Percentiles rank a stretch among this genome's conserved stretches.
Conservation (phyloP, 2,888 invertebrate species). For the Tetragnatha montana region DNA sequence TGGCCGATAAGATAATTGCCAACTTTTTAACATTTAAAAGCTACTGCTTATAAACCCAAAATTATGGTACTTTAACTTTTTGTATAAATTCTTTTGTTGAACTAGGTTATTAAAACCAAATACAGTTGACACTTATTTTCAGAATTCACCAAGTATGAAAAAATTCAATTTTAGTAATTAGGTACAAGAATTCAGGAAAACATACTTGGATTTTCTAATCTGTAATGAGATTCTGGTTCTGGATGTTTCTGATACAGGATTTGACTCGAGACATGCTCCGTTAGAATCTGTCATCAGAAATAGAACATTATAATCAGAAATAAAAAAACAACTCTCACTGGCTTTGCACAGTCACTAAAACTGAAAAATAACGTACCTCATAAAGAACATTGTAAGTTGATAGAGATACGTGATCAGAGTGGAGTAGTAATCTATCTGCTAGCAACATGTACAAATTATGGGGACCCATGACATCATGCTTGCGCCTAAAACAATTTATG, state of each 20-base stretch:
- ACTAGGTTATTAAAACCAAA: too few relatives aligned
- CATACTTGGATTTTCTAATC: conserved; percentile 95
- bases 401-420: conserved; percentile 91
- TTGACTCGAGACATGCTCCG: conserved; percentile 96
- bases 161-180: neutral
- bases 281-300: conserved; percentile 83
- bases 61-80: too few relatives aligned
- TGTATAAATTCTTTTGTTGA: too few relatives aligned
- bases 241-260: conserved; percentile 94
- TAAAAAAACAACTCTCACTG: neutral
- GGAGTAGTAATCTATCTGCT: conserved; percentile 91
- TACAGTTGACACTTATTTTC: too few relatives aligned
- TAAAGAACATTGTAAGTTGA: conserved; percentile 98
- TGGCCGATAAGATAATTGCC: too few relatives aligned
- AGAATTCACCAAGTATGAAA: too few relatives aligned
- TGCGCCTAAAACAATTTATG: conserved; percentile 83
- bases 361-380: conserved; percentile 81
- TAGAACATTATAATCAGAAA: conserved; percentile 1
- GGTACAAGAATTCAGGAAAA: neutral
- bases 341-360: neutral
- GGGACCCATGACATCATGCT: conserved; percentile 99
- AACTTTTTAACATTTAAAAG: too few relatives aligned
- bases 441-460: conserved; percentile 98
- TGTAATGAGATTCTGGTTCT: conserved; percentile 95
- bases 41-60: too few relatives aligned